Percentiles rank a stretch among this genome's conserved stretches.
Conservation (phyloP, 1,140 invertebrate genomes). For the Lucilia sericata region DNA sequence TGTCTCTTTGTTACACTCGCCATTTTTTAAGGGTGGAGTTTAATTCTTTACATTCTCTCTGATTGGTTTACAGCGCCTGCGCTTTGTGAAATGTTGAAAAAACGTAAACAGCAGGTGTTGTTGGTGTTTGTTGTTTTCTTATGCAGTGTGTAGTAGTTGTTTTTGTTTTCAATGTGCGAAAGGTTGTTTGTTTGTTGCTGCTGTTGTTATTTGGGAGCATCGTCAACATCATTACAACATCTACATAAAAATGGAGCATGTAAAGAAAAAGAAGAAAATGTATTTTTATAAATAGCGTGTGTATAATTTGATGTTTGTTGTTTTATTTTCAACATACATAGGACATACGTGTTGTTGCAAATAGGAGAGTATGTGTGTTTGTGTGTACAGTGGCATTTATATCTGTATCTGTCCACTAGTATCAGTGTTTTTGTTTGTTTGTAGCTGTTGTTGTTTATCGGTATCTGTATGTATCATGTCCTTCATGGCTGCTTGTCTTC, state of each 20-base stretch:
- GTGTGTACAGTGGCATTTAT: constrained; percentile 32
- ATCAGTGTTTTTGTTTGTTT: background rate
- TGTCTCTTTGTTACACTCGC: constrained; percentile 13
- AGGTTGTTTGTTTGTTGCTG: background rate
- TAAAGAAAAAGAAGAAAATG: constrained; percentile 40
- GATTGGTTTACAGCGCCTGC: constrained; percentile 26
- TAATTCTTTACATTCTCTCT: background rate
- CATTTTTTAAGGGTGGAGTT: constrained; percentile 39
- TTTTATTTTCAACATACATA: background rate
- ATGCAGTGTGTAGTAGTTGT: constrained; percentile 7
- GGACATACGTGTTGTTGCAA: background rate
- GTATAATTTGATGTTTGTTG: constrained; percentile 1
- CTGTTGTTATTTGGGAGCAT: background rate
- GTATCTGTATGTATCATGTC: constrained; percentile 37
- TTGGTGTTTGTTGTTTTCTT: background rate
- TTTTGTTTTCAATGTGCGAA: background rate
- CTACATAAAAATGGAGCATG: constrained; percentile 34
- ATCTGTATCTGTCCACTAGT: constrained; percentile 7
- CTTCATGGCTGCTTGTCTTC: constrained; percentile 39
- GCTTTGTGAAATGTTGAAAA: background rate
- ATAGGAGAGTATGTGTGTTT: background rate
- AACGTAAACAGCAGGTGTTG: background rate
- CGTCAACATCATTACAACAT: constrained; percentile 28
- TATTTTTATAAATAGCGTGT: constrained; percentile 33
- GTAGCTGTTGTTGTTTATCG: constrained; percentile 30